Percentiles rank a stretch among this genome's conserved stretches.
phyloP scores from a whole-genome alignment of 2,888 invertebrate genomes.

The Pyrrhia umbra region DNA sequence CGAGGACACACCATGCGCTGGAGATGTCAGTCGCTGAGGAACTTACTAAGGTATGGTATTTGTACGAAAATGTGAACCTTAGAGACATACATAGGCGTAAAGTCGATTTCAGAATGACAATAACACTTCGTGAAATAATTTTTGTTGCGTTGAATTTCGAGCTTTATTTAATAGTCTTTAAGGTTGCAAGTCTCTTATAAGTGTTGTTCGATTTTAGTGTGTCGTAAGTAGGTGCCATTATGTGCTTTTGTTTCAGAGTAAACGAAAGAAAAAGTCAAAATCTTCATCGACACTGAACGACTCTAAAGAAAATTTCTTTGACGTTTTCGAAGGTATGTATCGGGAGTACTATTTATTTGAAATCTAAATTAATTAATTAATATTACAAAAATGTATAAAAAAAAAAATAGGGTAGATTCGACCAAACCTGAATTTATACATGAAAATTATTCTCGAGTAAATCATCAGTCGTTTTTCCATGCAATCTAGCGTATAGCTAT shows the following conservation, averaged over 20 bases:
- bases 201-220: no score
- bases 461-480: no score
- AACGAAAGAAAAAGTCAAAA: conserved; percentile 81
- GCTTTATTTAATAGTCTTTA: not conserved
- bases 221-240: conserved; percentile 1
- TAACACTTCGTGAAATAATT: not conserved
- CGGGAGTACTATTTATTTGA: no score
- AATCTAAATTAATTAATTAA: no score
- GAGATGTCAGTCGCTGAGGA: conserved; percentile 92
- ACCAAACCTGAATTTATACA: no score
- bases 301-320: conserved; percentile 86
- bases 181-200: not conserved
- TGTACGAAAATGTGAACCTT: not conserved
- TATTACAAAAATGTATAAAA: no score
- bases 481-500: no score
- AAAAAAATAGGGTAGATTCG: no score
- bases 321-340: conserved; percentile 81
- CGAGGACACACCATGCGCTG: conserved; percentile 92
- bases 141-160: not conserved
- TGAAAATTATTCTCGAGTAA: no score
- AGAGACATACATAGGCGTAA: fast-evolving
- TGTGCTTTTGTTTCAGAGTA: conserved; percentile 75
- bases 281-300: conserved; percentile 79
- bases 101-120: conserved; percentile 1
- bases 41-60: conserved; percentile 82